Evolutionary conservation across 2,888 invertebrate species (phyloP).

Genomic region (Volucella inanis): DNA sequence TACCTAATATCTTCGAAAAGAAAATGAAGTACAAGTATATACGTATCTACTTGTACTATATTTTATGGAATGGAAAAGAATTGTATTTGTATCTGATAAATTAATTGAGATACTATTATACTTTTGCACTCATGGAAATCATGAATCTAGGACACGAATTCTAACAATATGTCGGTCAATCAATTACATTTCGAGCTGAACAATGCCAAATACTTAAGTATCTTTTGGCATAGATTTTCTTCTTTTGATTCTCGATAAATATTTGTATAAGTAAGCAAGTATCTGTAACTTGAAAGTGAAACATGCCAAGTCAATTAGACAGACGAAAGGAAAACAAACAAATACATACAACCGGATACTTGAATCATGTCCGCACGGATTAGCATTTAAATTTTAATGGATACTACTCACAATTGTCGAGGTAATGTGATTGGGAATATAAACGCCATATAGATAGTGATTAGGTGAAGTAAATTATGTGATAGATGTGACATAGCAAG

Average conservation of each 20-base stretch:
- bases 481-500: too few relatives aligned
- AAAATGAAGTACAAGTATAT: too few relatives aligned
- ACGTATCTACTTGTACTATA: conserved; percentile 20
- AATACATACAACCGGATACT: not conserved
- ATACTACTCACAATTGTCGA: conserved; percentile 21
- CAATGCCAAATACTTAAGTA: conserved; percentile 27
- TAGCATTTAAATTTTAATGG: conserved; percentile 8
- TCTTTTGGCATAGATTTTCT: conserved; percentile 36
- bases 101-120: conserved; percentile 35
- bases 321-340: not conserved
- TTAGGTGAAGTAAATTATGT: not conserved
- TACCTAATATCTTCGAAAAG: conserved; percentile 37
- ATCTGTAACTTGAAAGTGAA: not conserved
- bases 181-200: conserved; percentile 39
- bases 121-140: conserved; percentile 10
- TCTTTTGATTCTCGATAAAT: not conserved
- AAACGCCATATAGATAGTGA: not conserved
- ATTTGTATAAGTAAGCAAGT: too few relatives aligned
- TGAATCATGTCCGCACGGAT: not conserved
- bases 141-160: conserved; percentile 6
- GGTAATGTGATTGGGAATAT: conserved; percentile 49
- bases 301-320: not conserved
- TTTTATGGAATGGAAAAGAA: conserved; percentile 1
- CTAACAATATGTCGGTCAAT: conserved; percentile 38
- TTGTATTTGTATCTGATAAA: conserved; percentile 4